Conservation (phyloP, 2,888 invertebrate species). For the Ectropis crepuscularia region DNA sequence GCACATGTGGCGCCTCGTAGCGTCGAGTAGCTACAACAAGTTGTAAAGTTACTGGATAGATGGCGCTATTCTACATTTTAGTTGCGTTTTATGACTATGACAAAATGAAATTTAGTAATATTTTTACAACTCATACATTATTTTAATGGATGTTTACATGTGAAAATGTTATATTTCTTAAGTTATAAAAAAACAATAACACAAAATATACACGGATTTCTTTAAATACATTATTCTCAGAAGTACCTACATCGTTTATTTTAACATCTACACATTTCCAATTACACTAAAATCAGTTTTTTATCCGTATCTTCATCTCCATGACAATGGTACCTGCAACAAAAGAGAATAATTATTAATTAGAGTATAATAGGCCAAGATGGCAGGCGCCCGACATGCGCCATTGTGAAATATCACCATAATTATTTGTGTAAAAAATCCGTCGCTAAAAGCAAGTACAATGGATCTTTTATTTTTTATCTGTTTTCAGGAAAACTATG, state of each 20-base stretch:
- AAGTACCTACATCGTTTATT: too few species aligned
- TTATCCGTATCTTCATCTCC: conserved; percentile 20
- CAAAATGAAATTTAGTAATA: too few species aligned
- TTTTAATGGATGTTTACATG: too few species aligned
- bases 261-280: not conserved
- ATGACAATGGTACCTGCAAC: conserved; percentile 52
- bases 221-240: too few species aligned
- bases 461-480: not conserved
- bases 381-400: conserved; percentile 28
- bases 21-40: conserved; percentile 47
- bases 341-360: conserved; percentile 50
- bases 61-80: conserved; percentile 40
- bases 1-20: conserved; percentile 51
- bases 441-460: conserved; percentile 15
- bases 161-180: too few species aligned
- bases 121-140: not conserved
- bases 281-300: conserved; percentile 17
- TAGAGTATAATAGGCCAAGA: conserved; percentile 45
- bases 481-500: not conserved
- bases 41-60: conserved; percentile 32
- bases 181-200: too few species aligned
- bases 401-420: conserved; percentile 40
- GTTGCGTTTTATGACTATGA: not conserved
- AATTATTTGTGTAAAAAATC: conserved; percentile 53
- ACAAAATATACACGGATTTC: too few species aligned